A percentile compares a stretch with the other conserved stretches of the same genome.
Evolutionary conservation across 2,113 vertebrate species (phyloP).

Genomic region (Ochotona curzoniae): DNA sequence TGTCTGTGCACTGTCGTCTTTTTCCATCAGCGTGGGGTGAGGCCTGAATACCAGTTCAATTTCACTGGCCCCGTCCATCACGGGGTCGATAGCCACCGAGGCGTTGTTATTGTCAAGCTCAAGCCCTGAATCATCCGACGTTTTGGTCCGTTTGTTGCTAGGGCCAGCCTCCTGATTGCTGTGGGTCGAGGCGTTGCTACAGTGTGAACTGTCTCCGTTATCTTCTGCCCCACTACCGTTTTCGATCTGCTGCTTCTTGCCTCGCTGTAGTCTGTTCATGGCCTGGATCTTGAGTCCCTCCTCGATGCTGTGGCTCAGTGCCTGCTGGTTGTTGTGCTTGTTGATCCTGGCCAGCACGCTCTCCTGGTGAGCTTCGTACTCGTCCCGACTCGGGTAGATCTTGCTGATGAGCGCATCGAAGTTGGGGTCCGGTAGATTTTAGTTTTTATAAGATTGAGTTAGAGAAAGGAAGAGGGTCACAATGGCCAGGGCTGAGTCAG

Average conservation of each 20-base stretch:
- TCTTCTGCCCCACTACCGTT: constrained; percentile 98
- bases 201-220: constrained; percentile 98
- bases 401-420: constrained; percentile 99
- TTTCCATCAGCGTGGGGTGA: constrained; percentile 98
- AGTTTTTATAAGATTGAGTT: too few species aligned
- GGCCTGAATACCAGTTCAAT: constrained; percentile 98
- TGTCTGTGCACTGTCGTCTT: constrained; percentile 95
- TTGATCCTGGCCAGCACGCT: constrained; percentile 97
- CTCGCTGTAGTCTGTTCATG: constrained; percentile 97
- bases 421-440: constrained; percentile 92
- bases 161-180: constrained; percentile 99
- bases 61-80: constrained; percentile 96
- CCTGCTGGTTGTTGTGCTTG: constrained; percentile 98
- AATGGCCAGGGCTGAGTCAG: too few species aligned
- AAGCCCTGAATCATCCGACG: constrained; percentile 96
- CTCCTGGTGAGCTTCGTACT: constrained; percentile 99
- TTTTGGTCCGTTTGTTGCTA: constrained; percentile 98
- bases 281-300: constrained; percentile 99
- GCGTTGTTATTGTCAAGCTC: constrained; percentile 96
- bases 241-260: constrained; percentile 98
- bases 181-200: constrained; percentile 98
- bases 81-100: constrained; percentile 92
- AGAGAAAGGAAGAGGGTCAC: too few species aligned
- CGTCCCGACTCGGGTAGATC: constrained; percentile 98
- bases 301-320: constrained; percentile 97